phyloP scores from a whole-genome alignment of 1,140 invertebrate genomes.

The Macrotrachela quadricornifera region DNA sequence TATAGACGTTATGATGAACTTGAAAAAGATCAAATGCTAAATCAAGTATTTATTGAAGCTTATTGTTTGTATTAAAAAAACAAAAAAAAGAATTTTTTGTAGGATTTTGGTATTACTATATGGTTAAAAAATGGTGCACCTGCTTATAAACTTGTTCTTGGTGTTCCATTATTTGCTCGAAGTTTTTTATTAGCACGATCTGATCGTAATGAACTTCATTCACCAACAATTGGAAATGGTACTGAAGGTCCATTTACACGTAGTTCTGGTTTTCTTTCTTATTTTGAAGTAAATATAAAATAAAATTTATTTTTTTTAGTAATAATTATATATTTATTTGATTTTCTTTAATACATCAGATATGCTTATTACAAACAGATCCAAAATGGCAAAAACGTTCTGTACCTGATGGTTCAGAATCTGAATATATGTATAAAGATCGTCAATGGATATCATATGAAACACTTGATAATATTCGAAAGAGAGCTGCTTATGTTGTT shows the following conservation, averaged over 20 bases:
- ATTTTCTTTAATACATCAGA: too few species aligned
- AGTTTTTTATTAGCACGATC: conserved; percentile 43
- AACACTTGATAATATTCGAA: conserved; percentile 33
- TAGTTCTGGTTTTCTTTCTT: conserved; percentile 50
- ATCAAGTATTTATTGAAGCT: too few species aligned
- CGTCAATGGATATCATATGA: conserved; percentile 86
- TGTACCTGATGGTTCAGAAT: too few species aligned
- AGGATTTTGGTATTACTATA: too few species aligned
- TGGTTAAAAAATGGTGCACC: conserved; percentile 31
- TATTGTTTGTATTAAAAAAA: too few species aligned
- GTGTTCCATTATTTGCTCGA: conserved; percentile 69
- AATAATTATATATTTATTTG: too few species aligned
- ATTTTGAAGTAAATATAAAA: conserved; percentile 61
- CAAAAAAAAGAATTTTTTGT: too few species aligned
- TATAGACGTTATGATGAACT: conserved; percentile 14
- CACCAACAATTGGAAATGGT: conserved; percentile 34
- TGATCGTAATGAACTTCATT: background rate
- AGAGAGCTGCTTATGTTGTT: conserved; percentile 48
- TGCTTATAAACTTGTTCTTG: conserved; percentile 55
- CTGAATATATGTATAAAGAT: conserved; percentile 51
- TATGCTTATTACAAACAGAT: too few species aligned
- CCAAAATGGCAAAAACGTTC: too few species aligned
- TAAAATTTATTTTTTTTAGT: too few species aligned
- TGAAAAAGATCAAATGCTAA: conserved; percentile 6
- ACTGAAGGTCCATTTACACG: conserved; percentile 31